Conservation (phyloP, 2,888 invertebrate genomes). For the Litoditis marina region DNA sequence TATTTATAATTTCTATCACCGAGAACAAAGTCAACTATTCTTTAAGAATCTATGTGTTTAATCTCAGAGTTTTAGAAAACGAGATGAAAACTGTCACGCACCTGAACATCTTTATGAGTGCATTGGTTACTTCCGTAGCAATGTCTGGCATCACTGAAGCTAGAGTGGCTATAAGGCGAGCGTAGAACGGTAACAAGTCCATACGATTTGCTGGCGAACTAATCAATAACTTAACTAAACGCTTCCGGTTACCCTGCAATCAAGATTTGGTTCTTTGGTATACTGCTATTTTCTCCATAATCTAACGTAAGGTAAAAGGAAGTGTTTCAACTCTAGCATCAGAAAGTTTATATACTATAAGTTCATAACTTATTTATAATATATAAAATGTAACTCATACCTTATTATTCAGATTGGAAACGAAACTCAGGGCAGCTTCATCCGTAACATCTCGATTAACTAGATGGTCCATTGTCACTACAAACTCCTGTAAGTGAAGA, state of each 20-base stretch:
- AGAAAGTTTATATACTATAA: no score
- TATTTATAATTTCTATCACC: not conserved
- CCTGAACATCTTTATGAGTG: slow-evolving; percentile 27
- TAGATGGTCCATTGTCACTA: slow-evolving; percentile 42
- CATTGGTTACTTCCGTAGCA: slow-evolving; percentile 31
- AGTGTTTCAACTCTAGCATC: no score
- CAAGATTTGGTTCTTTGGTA: no score
- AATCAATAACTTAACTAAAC: slow-evolving; percentile 44
- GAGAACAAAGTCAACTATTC: not conserved
- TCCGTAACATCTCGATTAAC: slow-evolving; percentile 56
- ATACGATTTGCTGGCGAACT: slow-evolving; percentile 32
- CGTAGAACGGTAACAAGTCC: slow-evolving; percentile 56
- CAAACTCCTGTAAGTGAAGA: slow-evolving; percentile 28
- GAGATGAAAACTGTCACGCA: not conserved
- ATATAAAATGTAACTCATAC: no score
- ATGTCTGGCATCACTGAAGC: slow-evolving; percentile 52
- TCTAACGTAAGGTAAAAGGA: no score
- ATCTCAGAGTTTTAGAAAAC: not conserved
- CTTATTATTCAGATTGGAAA: slow-evolving; percentile 41
- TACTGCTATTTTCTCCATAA: no score
- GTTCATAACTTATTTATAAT: no score
- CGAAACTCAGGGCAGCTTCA: slow-evolving; percentile 49
- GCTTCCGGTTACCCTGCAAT: slow-evolving; percentile 39
- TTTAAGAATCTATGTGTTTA: not conserved
- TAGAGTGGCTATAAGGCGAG: slow-evolving; percentile 52